phyloP scores from a whole-genome alignment of 2,113 vertebrate genomes.

The Nyctibius bracteatus region DNA sequence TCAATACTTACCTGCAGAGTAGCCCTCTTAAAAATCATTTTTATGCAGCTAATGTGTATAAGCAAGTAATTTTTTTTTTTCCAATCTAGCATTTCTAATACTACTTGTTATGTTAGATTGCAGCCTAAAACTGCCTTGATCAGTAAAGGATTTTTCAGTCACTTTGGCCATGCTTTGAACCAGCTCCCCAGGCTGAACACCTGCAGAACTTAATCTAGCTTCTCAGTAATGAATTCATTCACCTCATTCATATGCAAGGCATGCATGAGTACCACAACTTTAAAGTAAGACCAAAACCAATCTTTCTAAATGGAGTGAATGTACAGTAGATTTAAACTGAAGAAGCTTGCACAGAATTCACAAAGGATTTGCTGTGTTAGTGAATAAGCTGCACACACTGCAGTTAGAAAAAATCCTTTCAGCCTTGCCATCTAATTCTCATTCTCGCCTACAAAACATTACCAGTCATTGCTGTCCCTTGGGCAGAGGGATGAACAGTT shows the following conservation, averaged over 20 bases:
- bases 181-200: conserved; percentile 68
- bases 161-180: conserved; percentile 30
- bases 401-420: neutral
- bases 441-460: neutral
- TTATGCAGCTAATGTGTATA: neutral
- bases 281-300: conserved; percentile 68
- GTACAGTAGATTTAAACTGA: conserved; percentile 61
- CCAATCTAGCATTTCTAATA: conserved; percentile 49
- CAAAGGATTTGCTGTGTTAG: conserved; percentile 34
- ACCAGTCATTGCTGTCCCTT: neutral
- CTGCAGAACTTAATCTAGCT: conserved; percentile 74
- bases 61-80: conserved; percentile 50
- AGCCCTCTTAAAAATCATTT: neutral
- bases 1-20: neutral
- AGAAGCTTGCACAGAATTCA: conserved; percentile 55
- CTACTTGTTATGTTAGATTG: conserved; percentile 28
- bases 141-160: conserved; percentile 56
- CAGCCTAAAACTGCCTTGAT: conserved; percentile 51
- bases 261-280: conserved; percentile 63
- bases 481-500: neutral
- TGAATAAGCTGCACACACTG: neutral
- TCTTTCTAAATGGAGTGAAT: conserved; percentile 68
- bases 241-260: conserved; percentile 69
- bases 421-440: neutral
- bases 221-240: conserved; percentile 72